A percentile compares a stretch with the other conserved stretches of the same genome.
These are phyloP conservation scores for Syngnathus rostellatus DNA, from an alignment of 2,797 vertebrate genomes.

Conservation along the genomic window DNA sequence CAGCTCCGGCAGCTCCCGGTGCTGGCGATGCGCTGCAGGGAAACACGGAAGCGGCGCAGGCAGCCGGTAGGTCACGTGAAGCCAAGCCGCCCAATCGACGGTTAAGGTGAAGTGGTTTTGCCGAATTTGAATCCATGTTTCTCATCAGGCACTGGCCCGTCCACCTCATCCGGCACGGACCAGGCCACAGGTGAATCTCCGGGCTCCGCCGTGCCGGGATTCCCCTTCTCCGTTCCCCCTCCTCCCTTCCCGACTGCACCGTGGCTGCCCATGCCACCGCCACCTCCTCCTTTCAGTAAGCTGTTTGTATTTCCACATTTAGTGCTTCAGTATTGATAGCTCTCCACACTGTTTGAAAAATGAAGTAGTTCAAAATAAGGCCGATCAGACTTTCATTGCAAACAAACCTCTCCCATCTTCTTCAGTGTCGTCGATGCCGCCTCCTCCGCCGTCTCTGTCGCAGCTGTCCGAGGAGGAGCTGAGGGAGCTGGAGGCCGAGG, in stretches of 20 bases:
- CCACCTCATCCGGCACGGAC: slow-evolving; percentile 53
- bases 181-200: slow-evolving; percentile 40
- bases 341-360: too few species aligned
- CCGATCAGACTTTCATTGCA: neutral
- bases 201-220: slow-evolving; percentile 65
- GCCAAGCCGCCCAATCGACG: neutral
- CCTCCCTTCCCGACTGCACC: slow-evolving; percentile 78
- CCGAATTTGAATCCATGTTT: neutral
- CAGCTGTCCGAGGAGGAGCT: slow-evolving; percentile 85
- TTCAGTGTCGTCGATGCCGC: slow-evolving; percentile 86
- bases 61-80: slow-evolving; percentile 53
- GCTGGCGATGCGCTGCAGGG: slow-evolving; percentile 41
- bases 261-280: slow-evolving; percentile 88
- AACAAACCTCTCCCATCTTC: neutral
- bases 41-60: slow-evolving; percentile 45
- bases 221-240: slow-evolving; percentile 78
- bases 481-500: slow-evolving; percentile 84
- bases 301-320: neutral
- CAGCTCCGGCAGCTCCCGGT: slow-evolving; percentile 47
- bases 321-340: too few species aligned
- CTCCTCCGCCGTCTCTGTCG: slow-evolving; percentile 82
- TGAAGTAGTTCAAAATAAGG: too few species aligned
- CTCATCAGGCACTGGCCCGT: slow-evolving; percentile 50
- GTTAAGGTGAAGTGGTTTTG: neutral
- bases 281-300: slow-evolving; percentile 85